phyloP scores from a whole-genome alignment of 2,888 invertebrate species.

The Drosophila merina region DNA sequence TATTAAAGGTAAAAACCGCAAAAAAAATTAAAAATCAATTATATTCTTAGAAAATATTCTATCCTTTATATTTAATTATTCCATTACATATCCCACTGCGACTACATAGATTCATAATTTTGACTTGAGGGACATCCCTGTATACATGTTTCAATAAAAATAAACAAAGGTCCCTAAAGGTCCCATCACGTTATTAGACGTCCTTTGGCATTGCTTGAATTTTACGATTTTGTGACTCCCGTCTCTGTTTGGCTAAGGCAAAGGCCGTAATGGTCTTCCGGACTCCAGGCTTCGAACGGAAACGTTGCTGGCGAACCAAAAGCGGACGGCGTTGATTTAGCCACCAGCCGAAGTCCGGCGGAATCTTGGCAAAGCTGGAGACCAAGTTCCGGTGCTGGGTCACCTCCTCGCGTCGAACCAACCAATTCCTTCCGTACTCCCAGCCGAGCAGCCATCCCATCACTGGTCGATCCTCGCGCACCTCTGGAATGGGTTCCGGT shows the following conservation, averaged over 20 bases:
- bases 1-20: too few species aligned
- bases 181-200: neutral
- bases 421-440: constrained; percentile 43
- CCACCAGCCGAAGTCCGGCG: constrained; percentile 34
- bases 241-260: constrained; percentile 10
- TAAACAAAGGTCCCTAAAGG: neutral
- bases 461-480: constrained; percentile 7
- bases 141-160: neutral
- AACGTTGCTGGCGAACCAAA: constrained; percentile 26
- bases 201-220: neutral
- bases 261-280: constrained; percentile 28
- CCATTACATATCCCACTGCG: neutral
- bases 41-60: too few species aligned
- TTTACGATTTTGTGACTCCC: constrained; percentile 6
- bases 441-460: constrained; percentile 41
- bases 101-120: neutral
- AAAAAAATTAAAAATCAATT: too few species aligned
- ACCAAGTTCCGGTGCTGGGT: neutral
- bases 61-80: too few species aligned
- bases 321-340: constrained; percentile 27
- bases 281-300: constrained; percentile 7
- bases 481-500: constrained; percentile 19
- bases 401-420: constrained; percentile 21
- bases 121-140: neutral
- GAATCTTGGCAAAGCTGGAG: constrained; percentile 5